phyloP scores from a whole-genome alignment of 2,797 vertebrate genomes.

The Miichthys miiuy region DNA sequence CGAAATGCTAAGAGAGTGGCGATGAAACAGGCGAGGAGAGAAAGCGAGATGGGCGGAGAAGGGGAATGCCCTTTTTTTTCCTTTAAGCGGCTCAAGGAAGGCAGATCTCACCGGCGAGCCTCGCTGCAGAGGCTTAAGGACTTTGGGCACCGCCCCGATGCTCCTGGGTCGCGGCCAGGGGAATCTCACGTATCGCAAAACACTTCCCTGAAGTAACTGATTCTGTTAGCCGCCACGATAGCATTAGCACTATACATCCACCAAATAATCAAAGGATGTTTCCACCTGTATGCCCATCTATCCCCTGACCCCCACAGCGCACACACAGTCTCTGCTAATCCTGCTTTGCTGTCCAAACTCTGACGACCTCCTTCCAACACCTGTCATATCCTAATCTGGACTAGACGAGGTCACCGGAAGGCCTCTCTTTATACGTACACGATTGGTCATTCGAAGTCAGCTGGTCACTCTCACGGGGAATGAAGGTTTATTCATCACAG shows the following conservation, averaged over 20 bases:
- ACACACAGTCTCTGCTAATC: slow-evolving; percentile 54
- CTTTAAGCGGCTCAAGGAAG: slow-evolving; percentile 62
- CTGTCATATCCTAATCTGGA: slow-evolving; percentile 67
- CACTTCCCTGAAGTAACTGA: slow-evolving; percentile 11
- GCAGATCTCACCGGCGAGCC: slow-evolving; percentile 42
- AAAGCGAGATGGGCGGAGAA: slow-evolving; percentile 44
- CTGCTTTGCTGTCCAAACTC: slow-evolving; percentile 55
- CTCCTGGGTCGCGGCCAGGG: slow-evolving; percentile 25
- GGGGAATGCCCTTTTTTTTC: slow-evolving; percentile 64
- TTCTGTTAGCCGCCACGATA: slow-evolving; percentile 18
- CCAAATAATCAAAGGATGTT: not conserved
- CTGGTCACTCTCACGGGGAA: slow-evolving; percentile 2
- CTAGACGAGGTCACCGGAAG: slow-evolving; percentile 27
- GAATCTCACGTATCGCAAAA: slow-evolving; percentile 22
- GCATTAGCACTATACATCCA: not conserved
- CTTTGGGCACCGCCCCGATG: slow-evolving; percentile 40
- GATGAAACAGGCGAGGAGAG: slow-evolving; percentile 49
- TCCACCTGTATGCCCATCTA: not conserved
- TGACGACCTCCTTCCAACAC: slow-evolving; percentile 48
- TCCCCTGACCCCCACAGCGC: not conserved
- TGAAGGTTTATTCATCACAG: not conserved
- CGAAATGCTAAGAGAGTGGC: slow-evolving; percentile 58
- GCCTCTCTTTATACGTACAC: accelerated
- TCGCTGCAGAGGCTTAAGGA: slow-evolving; percentile 51
- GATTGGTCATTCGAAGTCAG: slow-evolving; percentile 6